Evolutionary conservation across 2,888 invertebrate species (phyloP).

Genomic region (Atherix ibis): DNA sequence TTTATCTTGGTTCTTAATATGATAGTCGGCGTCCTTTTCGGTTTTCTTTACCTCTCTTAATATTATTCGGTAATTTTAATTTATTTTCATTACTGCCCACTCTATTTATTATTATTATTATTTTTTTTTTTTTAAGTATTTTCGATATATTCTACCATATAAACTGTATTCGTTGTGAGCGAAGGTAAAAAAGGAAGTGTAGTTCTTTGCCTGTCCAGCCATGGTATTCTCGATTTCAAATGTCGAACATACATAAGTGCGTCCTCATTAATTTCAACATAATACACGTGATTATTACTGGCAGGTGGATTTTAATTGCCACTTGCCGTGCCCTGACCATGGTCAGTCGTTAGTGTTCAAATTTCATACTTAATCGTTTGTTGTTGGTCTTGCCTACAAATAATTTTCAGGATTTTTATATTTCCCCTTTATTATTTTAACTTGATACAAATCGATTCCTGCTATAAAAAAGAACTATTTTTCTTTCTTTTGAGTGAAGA

Average conservation of each 20-base stretch:
- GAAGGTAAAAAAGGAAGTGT: constrained; percentile 3
- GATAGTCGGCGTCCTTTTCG: too few relatives aligned
- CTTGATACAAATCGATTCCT: too few relatives aligned
- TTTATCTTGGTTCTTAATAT: too few relatives aligned
- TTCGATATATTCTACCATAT: too few relatives aligned
- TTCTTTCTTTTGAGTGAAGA: too few relatives aligned
- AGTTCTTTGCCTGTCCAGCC: background rate
- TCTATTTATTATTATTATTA: too few relatives aligned
- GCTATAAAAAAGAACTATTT: too few relatives aligned
- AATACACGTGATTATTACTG: constrained; percentile 10
- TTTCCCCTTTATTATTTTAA: too few relatives aligned
- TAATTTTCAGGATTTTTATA: too few relatives aligned
- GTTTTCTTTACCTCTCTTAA: too few relatives aligned
- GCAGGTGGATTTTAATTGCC: constrained; percentile 12
- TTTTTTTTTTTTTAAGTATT: too few relatives aligned
- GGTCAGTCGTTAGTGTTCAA: constrained; percentile 4
- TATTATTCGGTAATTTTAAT: constrained; percentile 5
- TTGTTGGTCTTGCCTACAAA: constrained; percentile 3
- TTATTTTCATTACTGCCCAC: constrained; percentile 5
- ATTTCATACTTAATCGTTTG: constrained; percentile 6
- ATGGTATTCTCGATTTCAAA: constrained; percentile 1
- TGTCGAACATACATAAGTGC: constrained; percentile 1
- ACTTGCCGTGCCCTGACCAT: constrained; percentile 10
- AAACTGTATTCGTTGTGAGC: constrained; percentile 3
- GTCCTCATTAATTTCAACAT: constrained; percentile 10